Evolutionary conservation across 2,113 vertebrate species (phyloP), one percentile per base, ranked within the genome.

Genomic region (Oreochromis niloticus): DNA sequence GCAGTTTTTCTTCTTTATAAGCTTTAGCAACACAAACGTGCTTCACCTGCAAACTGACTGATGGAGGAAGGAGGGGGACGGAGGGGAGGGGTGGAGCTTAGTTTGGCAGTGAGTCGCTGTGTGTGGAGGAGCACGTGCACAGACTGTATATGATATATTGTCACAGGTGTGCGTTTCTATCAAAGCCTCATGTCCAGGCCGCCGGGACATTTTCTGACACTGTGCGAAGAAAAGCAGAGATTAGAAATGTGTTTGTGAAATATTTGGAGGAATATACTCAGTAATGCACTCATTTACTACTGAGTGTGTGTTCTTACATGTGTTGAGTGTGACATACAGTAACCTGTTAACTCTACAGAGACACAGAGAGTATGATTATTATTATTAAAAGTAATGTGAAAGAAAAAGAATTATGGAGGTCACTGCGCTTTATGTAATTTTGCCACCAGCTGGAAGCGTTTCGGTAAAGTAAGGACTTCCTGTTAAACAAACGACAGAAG

Each of bases 51-150:
- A 84, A 86, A 56, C 39, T 5, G n/a, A 71, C 19, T 13, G 52
- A 36, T 10, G 43, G 34, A 81, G 52, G 34, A 4, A 24, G 30
- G 48, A 30, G 48, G 79, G 80, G 73, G 80, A 54, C 10, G 22
- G 52, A 78, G 14, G 7, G 32, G 22, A 56, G 24, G 12, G 63
- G 39, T 6, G 32, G 30, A 19, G 41, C 82, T 87, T 30, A 39
- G n/a, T 84, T 90, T 27, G 90, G 92, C 92, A 91, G 90, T 93
- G 90, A 81, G 61, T 61, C 19, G 90, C 92, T 93, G 75, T 27
- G 57, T 82, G 59, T 36, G 32, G 48, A 75, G 4, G 57, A 87
- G 91, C 73, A 39, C 1, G 16, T 87, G 43, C 43, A 52, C 24
- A 52, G 13, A 46, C 56, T 71, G 59, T 83, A 24, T 59, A 48